Evolutionary conservation across 1,140 invertebrate species (phyloP), one percentile per base, ranked within the genome.

Genomic region (Leptoteleia sp.): DNA sequence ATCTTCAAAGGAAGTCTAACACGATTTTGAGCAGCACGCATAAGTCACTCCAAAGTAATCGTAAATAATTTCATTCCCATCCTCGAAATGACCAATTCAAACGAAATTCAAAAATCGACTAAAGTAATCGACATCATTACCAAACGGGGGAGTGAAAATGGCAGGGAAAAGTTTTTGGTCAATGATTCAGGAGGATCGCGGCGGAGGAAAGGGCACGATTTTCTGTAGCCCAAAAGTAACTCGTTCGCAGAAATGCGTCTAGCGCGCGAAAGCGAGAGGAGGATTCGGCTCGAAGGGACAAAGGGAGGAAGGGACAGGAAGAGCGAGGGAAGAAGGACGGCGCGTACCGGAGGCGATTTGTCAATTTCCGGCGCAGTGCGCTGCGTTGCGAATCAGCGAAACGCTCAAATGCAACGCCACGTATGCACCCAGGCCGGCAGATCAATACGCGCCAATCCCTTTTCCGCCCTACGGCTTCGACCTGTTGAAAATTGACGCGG

Each of bases 361-460:
- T 68, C 62, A 68, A 76, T 68, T 76, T 68, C 62, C 55, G 72
- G 72, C 48, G 47, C 54, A 37, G 16, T 52, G 52, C 47, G 35
- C 27, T 54, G 72, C 47, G 54, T 68, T 55, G 45, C 33, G 48
- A 54, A 54, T 72, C 55, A 62, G 61, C 59, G 16, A 72, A 57
- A 48, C 42, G 48, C 57, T 50, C 12, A 55, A 65, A 57, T 50
- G 61, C 70, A 65, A 52, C 37, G 47, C 52, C 70, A 65, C 54
- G 45, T 57, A 61, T 59, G 52, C 45, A 61, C 31, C 40, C 16
- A 12, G 47, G 13, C 29, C 47, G 16, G 19, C 54, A 22, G 72
- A 67, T 68, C 72, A 61, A 67, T 75, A 75, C 71, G 12, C 52
- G 37, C n/a, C 65, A 25, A 50, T 70, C 40, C 62, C 50, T 55